Evolutionary conservation across 2,888 invertebrate genomes (phyloP).

Genomic region (Thelaira solivaga): DNA sequence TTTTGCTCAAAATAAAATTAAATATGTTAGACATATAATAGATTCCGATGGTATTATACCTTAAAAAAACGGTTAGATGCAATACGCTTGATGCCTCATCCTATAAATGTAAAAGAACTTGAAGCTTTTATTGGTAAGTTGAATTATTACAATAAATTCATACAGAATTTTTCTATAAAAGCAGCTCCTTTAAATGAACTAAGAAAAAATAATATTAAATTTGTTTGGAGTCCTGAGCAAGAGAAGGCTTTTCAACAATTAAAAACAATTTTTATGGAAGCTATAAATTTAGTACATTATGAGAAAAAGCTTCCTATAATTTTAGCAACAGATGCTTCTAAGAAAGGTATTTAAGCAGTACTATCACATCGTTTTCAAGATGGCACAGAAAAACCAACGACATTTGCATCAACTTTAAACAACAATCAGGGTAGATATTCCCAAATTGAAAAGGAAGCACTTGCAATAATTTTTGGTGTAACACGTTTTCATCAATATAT

Average conservation of each 20-base stretch:
- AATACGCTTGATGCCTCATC: no score
- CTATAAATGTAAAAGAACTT: no score
- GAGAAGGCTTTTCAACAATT: not conserved
- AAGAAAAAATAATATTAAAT: not conserved
- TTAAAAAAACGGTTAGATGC: no score
- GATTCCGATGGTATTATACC: no score
- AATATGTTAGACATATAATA: no score
- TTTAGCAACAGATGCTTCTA: slow-evolving; percentile 47
- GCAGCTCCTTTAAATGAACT: slow-evolving; percentile 10
- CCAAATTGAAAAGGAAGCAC: slow-evolving; percentile 61
- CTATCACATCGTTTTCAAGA: slow-evolving; percentile 25
- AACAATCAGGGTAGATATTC: slow-evolving; percentile 46
- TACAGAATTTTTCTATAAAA: not conserved
- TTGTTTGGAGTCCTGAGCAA: not conserved
- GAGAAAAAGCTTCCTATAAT: slow-evolving; percentile 46
- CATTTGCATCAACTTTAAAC: slow-evolving; percentile 3
- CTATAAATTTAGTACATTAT: slow-evolving; percentile 43
- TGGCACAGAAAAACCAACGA: slow-evolving; percentile 47
- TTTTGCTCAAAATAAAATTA: no score
- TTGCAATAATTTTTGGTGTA: slow-evolving; percentile 46
- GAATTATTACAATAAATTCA: slow-evolving; percentile 10
- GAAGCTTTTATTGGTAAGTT: not conserved
- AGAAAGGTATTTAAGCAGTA: slow-evolving; percentile 51
- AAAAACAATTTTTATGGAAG: not conserved
- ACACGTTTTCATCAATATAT: slow-evolving; percentile 49